Evolutionary conservation across 2,113 vertebrate genomes (phyloP), one percentile per base, ranked within the genome.

Genomic region (Melanocharis versteri): DNA sequence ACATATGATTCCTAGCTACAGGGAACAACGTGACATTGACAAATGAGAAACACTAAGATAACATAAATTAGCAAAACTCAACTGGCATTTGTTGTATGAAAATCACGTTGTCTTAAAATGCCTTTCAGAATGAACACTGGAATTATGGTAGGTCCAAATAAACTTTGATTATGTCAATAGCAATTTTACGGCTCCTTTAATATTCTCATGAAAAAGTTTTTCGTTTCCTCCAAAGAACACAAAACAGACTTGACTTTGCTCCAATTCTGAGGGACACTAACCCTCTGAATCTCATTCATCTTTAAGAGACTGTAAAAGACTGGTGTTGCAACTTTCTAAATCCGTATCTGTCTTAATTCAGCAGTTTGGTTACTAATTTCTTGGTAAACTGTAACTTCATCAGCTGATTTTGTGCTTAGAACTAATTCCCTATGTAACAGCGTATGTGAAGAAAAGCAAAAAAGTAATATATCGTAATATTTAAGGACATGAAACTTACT

Each of bases 401-500:
- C 18, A 57, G 30, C 42, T 70, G 47, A 90, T 83, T 94, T 44
- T 77, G 14, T 73, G n/a, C 93, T 76, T 81, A 23, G 24, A 96
- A 94, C 24, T 58, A 86, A 51, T 6, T 77, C 40, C 17, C 54
- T 70, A 79, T 9, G 87, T 1, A 79, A 44, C 18, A 93, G 14
- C 35, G 15, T 15, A 78, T 31, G 7, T 37, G 39, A 91, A 62
- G 24, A 82, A 93, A 93, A 10, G 20, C 39, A 91, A 85, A 91
- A 90, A 81, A 64, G 21, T 45, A 92, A 64, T 21, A 68, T 22
- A 47, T 35, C 35, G 42, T 85, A 89, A 64, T 69, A 94, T 42
- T 94, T 90, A 95, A 95, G 78, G 73, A 97, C 97, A 95, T 4
- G 18, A 72, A 68, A 99, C 99, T 99, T 98, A 99, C 99, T 99